Conservation (phyloP, 2,888 invertebrate genomes). For the Megaustenia siamemsis region DNA sequence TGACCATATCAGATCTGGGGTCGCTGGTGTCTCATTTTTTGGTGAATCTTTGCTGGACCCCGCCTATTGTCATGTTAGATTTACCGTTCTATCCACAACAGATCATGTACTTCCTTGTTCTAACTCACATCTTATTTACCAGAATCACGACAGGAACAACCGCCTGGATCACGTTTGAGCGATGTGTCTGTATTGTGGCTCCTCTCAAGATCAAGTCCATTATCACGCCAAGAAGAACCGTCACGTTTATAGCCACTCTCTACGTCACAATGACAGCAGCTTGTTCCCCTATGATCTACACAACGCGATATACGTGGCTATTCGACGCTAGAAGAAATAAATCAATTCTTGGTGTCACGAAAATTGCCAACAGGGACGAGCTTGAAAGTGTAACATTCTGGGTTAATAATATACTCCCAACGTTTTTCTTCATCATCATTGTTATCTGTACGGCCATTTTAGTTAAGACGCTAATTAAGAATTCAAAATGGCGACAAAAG, state of each 20-base stretch:
- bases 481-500: conserved; percentile 29
- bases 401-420: conserved; percentile 23
- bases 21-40: background rate
- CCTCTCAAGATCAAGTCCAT: conserved; percentile 12
- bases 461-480: background rate
- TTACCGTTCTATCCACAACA: conserved; percentile 10
- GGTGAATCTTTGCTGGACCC: conserved; percentile 11
- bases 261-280: background rate
- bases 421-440: conserved; percentile 16
- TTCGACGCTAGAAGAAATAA: conserved; percentile 8
- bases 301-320: background rate
- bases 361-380: background rate
- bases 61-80: background rate
- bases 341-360: conserved; percentile 6
- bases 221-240: background rate
- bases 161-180: conserved; percentile 2
- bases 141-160: conserved; percentile 10
- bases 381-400: conserved; percentile 9
- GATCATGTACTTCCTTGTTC: conserved; percentile 10
- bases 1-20: conserved; percentile 17
- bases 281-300: conserved; percentile 1
- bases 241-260: background rate
- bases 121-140: background rate
- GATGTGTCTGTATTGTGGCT: background rate
- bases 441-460: conserved; percentile 13